These are phyloP conservation scores for Melanitta fusca DNA, from an alignment of 2,797 vertebrate species.

Conservation along the genomic window DNA sequence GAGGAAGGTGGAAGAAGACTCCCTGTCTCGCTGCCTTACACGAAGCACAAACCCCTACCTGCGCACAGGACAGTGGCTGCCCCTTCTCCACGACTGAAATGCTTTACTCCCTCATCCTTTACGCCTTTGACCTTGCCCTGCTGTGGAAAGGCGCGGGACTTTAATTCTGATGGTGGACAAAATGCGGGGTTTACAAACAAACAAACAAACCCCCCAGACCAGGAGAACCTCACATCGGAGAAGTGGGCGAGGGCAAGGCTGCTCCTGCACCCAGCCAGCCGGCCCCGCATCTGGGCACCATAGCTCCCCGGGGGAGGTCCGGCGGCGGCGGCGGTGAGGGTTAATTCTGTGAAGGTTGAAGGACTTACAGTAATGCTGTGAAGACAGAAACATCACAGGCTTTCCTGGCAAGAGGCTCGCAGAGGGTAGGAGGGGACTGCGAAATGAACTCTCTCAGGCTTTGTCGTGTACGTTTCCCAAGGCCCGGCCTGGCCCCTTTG, in stretches of 20 bases:
- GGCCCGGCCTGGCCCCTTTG: slow-evolving; percentile 98
- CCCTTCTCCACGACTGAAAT: neutral
- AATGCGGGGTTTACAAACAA: neutral
- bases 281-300: neutral
- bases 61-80: neutral
- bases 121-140: slow-evolving; percentile 64
- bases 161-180: neutral
- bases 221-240: neutral
- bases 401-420: slow-evolving; percentile 92
- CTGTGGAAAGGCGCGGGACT: neutral
- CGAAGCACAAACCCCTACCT: neutral
- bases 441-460: slow-evolving; percentile 98
- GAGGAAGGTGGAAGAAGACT: slow-evolving; percentile 9
- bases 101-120: slow-evolving; percentile 46
- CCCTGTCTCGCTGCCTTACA: neutral
- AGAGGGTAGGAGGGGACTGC: slow-evolving; percentile 89
- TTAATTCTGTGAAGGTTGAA: slow-evolving; percentile 82
- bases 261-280: neutral
- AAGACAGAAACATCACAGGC: slow-evolving; percentile 93
- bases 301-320: neutral
- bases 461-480: slow-evolving; percentile 97
- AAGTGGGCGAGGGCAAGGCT: neutral
- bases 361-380: slow-evolving; percentile 87
- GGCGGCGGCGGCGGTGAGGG: slow-evolving; percentile 53
- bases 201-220: neutral